phyloP scores from a whole-genome alignment of 2,113 vertebrate species.

The Calcarius ornatus region DNA sequence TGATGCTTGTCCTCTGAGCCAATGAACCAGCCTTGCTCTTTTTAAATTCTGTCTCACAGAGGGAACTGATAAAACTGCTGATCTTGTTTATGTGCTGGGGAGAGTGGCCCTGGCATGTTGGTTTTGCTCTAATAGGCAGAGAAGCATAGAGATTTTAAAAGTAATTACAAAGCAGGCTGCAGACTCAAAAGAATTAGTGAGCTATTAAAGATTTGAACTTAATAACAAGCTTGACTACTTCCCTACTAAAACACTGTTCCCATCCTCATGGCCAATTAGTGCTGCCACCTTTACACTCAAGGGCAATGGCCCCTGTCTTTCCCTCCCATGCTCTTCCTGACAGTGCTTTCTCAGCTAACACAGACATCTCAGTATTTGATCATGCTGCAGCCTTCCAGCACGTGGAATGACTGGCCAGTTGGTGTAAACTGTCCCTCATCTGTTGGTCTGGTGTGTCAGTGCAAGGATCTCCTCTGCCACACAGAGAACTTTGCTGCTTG shows the following conservation, averaged over 20 bases:
- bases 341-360: neutral
- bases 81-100: neutral
- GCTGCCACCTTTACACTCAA: neutral
- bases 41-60: neutral
- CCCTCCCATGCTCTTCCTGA: neutral
- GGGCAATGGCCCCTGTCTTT: neutral
- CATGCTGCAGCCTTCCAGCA: neutral
- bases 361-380: neutral
- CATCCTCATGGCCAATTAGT: slow-evolving; percentile 32
- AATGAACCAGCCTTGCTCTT: neutral
- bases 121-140: slow-evolving; percentile 33
- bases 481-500: neutral
- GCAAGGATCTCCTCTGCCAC: rapidly evolving
- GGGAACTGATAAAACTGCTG: neutral
- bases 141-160: neutral
- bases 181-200: slow-evolving; percentile 33
- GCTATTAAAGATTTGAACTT: slow-evolving; percentile 45
- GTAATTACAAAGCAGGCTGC: slow-evolving; percentile 26
- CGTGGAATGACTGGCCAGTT: neutral
- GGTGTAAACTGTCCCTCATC: neutral
- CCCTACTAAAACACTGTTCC: neutral
- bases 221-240: slow-evolving; percentile 46
- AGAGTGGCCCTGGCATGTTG: neutral
- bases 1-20: neutral
- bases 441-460: neutral